phyloP scores from a whole-genome alignment of 1,140 invertebrate genomes.

The Linepithema humile region DNA sequence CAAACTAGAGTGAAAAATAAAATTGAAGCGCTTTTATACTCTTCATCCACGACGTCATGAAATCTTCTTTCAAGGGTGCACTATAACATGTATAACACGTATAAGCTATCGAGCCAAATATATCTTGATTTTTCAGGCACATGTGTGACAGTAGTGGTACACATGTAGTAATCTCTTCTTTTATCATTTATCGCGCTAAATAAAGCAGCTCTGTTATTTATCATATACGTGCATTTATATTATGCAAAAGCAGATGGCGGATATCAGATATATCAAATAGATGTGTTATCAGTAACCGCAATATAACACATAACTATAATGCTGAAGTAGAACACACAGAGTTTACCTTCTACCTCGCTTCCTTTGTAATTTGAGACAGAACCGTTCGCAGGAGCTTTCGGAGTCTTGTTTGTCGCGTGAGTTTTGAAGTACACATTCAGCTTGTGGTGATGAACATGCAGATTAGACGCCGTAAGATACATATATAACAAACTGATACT shows the following conservation, averaged over 20 bases:
- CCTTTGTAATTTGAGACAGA: conserved; percentile 35
- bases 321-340: neutral
- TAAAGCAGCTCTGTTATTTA: neutral
- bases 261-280: conserved; percentile 11
- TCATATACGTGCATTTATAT: neutral
- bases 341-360: neutral
- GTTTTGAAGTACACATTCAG: conserved; percentile 25
- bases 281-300: conserved; percentile 12
- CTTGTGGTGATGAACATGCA: conserved; percentile 25
- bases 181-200: neutral
- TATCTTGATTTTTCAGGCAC: neutral
- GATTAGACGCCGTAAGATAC: conserved; percentile 11
- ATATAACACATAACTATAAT: neutral
- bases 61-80: conserved; percentile 6
- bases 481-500: conserved; percentile 12
- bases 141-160: no score
- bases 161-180: neutral
- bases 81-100: neutral
- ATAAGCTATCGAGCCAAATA: neutral
- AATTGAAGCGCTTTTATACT: neutral
- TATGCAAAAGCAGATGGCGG: no score
- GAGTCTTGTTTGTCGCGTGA: conserved; percentile 36
- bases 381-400: conserved; percentile 3
- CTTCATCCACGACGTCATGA: neutral
- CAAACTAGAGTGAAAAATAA: conserved; percentile 15